These are phyloP conservation scores for Morpho helenor DNA, from an alignment of 2,888 invertebrate genomes.

Conservation along the genomic window DNA sequence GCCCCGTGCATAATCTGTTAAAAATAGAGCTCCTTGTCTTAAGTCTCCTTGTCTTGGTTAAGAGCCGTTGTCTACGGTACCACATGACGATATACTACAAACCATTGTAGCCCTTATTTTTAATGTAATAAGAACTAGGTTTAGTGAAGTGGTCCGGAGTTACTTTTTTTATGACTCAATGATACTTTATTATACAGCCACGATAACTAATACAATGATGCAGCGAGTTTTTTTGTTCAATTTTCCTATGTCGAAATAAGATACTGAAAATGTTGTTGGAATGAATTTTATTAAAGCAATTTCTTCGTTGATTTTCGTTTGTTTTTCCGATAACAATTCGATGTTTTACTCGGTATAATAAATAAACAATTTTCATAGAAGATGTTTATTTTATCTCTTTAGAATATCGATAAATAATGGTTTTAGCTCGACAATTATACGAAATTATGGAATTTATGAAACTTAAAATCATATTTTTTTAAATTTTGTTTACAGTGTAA, in stretches of 20 bases:
- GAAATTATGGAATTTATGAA: no score
- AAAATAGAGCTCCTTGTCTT: constrained; percentile 61
- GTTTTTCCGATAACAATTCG: neutral
- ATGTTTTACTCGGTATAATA: neutral
- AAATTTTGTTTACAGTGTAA: no score
- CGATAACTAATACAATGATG: constrained; percentile 31
- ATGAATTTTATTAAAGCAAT: constrained; percentile 11
- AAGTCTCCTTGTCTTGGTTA: constrained; percentile 43
- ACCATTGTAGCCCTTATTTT: constrained; percentile 20
- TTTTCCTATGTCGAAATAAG: constrained; percentile 21
- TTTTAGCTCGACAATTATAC: no score
- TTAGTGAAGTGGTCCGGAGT: constrained; percentile 12
- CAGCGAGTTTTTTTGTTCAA: constrained; percentile 22
- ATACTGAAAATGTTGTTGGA: constrained; percentile 14
- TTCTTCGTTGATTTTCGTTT: constrained; percentile 4
- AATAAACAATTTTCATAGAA: no score
- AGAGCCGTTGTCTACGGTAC: constrained; percentile 42
- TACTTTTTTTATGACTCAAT: constrained; percentile 41
- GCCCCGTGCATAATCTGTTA: constrained; percentile 65
- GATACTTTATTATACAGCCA: constrained; percentile 36
- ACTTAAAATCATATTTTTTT: no score
- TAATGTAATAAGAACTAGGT: constrained; percentile 11
- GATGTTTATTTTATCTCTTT: no score
- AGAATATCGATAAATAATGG: no score
- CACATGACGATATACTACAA: constrained; percentile 22